Base-by-base conservation (phyloP, 1,140 invertebrate species). In the Ostrea denselamellosa region DNA sequence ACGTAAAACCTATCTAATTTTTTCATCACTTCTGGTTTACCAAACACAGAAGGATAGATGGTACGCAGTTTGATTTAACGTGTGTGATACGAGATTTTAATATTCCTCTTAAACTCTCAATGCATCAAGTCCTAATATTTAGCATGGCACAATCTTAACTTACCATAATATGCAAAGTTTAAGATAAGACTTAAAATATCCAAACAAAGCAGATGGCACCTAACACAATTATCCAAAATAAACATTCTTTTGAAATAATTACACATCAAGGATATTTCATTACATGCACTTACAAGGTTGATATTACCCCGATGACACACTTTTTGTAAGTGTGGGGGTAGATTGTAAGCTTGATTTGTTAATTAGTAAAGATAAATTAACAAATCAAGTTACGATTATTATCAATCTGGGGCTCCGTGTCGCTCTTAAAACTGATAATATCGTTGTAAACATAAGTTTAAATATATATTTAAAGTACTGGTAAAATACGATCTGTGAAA, bases 401-500 rank as follows among this genome's bases (percentile, higher is more conserved):
- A 77, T 77, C 68, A 77, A 77, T 28, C 17, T 77, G 28, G 68
- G 68, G 25, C 68, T 77, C 28, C 28, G 68, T 77, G 22, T 77
- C 68, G 68, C 68, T 28, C 28, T 28, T 22, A 77, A 34, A 25
- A 25, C 68, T 34, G 68, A 77, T 77, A 77, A 62, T 19, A 62
- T 62, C 56, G 17, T 62, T 62, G 56, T 62, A 62, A 77, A 34
- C 68, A 77, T 77, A 77, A 77, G 25, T 77, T 77, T 77, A 77
- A 77, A 77, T 77, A 77, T 34, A 77, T 77, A 77, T 77, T 77
- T 77, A 77, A 77, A 77, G 68, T 77, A 34, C 68, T 77, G 25
- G 12, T 28, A 77, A 25, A 77, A 77, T 77, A 77, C 12, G 68
- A 77, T 77, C 25, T 25, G 0, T 25, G 25, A 77, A 71, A 77